phyloP scores from a whole-genome alignment of 2,797 vertebrate species.

The Mormyrops attenuatus region DNA sequence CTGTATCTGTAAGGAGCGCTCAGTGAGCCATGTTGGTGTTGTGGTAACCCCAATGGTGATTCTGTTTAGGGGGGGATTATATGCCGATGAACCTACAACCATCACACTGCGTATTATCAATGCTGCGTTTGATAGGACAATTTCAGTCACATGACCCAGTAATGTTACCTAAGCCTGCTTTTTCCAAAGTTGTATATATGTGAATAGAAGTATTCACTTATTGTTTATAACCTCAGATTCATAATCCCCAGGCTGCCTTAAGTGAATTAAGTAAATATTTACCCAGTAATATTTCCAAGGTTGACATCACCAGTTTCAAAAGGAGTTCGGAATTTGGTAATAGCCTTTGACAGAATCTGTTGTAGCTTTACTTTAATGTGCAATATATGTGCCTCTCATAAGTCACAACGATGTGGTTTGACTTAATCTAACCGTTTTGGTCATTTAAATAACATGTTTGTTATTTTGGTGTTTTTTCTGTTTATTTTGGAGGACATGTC shows the following conservation, averaged over 20 bases:
- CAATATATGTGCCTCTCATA: background rate
- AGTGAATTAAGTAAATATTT: background rate
- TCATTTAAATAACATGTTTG: background rate
- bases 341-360: background rate
- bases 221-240: background rate
- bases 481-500: background rate
- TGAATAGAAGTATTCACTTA: background rate
- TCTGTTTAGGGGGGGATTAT: background rate
- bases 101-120: background rate
- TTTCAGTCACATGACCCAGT: background rate
- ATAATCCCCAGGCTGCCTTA: slow-evolving; percentile 40
- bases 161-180: background rate
- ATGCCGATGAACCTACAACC: background rate
- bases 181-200: background rate
- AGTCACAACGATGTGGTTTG: background rate
- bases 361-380: background rate
- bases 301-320: background rate
- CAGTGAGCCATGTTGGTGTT: background rate
- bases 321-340: background rate
- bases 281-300: background rate
- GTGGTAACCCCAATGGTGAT: background rate
- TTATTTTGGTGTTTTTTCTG: background rate
- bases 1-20: background rate
- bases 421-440: background rate
- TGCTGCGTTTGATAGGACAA: background rate